These are phyloP conservation scores for Steinernema khuongi DNA, from an alignment of 1,140 invertebrate species.

Conservation along the genomic window DNA sequence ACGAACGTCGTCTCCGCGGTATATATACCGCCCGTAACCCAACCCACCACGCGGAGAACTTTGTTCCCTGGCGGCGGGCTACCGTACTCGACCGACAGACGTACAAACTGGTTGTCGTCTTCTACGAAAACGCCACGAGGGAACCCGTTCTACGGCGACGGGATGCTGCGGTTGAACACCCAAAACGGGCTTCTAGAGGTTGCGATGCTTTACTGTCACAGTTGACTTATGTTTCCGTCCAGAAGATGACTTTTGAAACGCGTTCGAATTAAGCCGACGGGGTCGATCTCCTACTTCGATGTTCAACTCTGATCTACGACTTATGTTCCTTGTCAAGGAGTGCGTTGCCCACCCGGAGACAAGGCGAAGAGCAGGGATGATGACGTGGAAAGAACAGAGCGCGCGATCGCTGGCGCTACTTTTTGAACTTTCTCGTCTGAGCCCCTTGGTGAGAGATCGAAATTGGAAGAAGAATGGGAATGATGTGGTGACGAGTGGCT, in stretches of 20 bases:
- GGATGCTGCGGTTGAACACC: neutral
- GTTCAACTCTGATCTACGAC: too few species aligned
- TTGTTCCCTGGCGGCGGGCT: neutral
- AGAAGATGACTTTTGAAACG: too few species aligned
- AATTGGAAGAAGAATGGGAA: too few species aligned
- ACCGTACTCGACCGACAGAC: too few species aligned
- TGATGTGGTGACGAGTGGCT: too few species aligned
- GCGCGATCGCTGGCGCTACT: neutral
- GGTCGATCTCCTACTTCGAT: too few species aligned
- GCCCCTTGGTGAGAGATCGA: too few species aligned
- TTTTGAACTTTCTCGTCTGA: slow-evolving; percentile 15
- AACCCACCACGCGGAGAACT: neutral
- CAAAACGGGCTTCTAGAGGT: neutral
- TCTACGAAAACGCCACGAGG: neutral
- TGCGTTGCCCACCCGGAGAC: neutral
- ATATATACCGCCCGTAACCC: neutral
- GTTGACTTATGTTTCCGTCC: too few species aligned
- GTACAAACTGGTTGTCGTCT: neutral
- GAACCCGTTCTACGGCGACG: neutral
- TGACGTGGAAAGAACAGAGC: slow-evolving; percentile 9
- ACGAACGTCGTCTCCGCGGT: neutral
- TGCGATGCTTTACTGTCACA: too few species aligned
- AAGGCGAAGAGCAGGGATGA: neutral
- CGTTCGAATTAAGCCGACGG: too few species aligned
- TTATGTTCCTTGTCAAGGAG: too few species aligned